Evolutionary conservation across 23 tunicate genomes (phyloP), one percentile per base, ranked within the genome.

Genomic region (Diplosoma virens): DNA sequence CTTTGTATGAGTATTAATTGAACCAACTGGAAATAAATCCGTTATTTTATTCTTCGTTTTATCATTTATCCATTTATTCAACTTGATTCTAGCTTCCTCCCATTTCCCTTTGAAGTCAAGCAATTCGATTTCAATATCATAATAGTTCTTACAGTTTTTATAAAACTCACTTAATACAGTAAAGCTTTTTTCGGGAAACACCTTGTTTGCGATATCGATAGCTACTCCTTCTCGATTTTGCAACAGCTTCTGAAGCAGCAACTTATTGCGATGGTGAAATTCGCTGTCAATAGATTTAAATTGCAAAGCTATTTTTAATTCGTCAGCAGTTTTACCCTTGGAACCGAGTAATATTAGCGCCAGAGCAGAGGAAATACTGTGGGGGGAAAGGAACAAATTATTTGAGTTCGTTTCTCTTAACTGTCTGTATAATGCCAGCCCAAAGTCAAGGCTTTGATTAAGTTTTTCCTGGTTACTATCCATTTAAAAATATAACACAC

Each of bases 31-130:
- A n/a, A 90, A 32, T 46, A 90, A 29, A 37, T 90, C 81, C 25
- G 59, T 59, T 25, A 90, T 90, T 90, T 90, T 90, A 14, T 64
- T 86, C n/a, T 72, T 73, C 14, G 97, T 90, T 33, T 70, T 26
- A 3, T 79, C 53, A 28, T 71, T 55, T 2, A 78, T 90, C 97
- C 97, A 90, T 0, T 52, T 11, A 35, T 90, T 90, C 0, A 90
- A 79, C 11, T 0, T 26, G 0, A 48, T 53, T 72, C 89, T 72
- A 23, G 84, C 36, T 1, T 68, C 79, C n/a, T 88, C 95, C 1
- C 75, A 27, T 32, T 83, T 71, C 26, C 30, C 25, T 6, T 25
- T 61, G 55, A 64, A 89, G 59, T 89, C 81, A 29, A 77, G 71
- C n/a, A 54, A 23, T 26, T 73, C 31, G 7, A 58, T 55, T 0